phyloP scores from a whole-genome alignment of 2,797 vertebrate genomes.

The Psittacula derbiana region DNA sequence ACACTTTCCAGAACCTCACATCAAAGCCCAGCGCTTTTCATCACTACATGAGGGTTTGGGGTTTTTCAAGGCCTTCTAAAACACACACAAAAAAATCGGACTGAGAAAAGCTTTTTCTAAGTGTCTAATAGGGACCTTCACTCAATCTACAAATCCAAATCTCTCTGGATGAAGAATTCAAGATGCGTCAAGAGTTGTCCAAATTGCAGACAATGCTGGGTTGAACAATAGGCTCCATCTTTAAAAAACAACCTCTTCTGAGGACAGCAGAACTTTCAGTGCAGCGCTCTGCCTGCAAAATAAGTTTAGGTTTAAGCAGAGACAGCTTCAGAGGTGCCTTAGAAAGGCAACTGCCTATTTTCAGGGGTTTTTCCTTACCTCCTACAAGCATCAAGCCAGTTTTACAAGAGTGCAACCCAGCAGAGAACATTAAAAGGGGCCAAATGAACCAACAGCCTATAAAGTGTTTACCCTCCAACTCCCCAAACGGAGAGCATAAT shows the following conservation, averaged over 20 bases:
- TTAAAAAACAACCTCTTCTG: background rate
- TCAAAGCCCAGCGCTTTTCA: background rate
- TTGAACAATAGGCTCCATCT: conserved; percentile 1
- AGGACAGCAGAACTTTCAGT: background rate
- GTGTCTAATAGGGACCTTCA: background rate
- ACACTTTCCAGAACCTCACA: background rate
- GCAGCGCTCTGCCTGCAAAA: background rate
- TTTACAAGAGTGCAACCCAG: background rate
- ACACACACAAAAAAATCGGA: background rate
- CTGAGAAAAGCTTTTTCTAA: background rate
- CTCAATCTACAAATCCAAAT: background rate
- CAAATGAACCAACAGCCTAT: background rate
- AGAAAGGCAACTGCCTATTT: background rate
- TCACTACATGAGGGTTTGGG: background rate
- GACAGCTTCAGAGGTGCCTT: background rate
- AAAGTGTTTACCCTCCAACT: background rate
- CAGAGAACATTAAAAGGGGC: background rate
- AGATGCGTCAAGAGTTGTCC: background rate
- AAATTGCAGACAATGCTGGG: conserved; percentile 26
- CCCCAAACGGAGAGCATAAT: background rate
- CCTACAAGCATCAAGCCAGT: background rate
- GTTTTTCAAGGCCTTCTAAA: background rate
- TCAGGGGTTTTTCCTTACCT: background rate
- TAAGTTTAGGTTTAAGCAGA: background rate
- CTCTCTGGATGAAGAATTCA: background rate